phyloP scores from a whole-genome alignment of 2,797 vertebrate species.

The Salmo trutta region DNA sequence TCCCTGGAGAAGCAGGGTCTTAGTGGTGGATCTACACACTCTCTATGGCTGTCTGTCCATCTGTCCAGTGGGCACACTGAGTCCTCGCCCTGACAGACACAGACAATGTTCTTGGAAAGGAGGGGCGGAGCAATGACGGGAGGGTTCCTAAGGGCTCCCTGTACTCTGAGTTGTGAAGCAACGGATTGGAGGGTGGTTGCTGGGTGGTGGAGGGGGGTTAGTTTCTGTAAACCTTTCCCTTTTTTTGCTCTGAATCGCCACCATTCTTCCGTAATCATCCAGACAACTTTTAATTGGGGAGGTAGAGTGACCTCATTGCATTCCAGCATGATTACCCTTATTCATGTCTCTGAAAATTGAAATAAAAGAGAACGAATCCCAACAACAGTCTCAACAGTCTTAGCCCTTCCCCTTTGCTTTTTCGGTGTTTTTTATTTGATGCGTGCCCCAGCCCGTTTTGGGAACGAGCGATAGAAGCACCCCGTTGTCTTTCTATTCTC shows the following conservation, averaged over 20 bases:
- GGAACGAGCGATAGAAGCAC: constrained; percentile 16
- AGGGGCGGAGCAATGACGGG: constrained; percentile 8
- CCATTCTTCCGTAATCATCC: constrained; percentile 56
- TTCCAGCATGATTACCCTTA: constrained; percentile 60
- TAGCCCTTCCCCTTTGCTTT: not conserved
- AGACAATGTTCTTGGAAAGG: not conserved
- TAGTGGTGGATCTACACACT: not conserved
- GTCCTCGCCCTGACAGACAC: not conserved
- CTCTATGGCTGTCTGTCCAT: not conserved
- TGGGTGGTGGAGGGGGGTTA: no score
- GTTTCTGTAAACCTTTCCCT: no score
- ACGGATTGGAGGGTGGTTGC: not conserved
- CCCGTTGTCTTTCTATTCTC: constrained; percentile 41
- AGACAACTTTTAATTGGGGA: constrained; percentile 62
- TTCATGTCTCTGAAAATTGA: constrained; percentile 44
- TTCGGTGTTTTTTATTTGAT: not conserved
- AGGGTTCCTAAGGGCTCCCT: constrained; percentile 19
- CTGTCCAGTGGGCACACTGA: no score
- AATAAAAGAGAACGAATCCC: constrained; percentile 19
- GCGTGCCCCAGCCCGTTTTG: constrained; percentile 35
- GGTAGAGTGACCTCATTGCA: constrained; percentile 57
- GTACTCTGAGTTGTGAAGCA: not conserved
- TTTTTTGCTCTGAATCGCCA: constrained; percentile 24
- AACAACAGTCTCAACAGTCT: constrained; percentile 19
- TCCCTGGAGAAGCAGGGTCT: constrained; percentile 3